phyloP scores from a whole-genome alignment of 2,113 vertebrate species.

The Odobenus rosmarus region DNA sequence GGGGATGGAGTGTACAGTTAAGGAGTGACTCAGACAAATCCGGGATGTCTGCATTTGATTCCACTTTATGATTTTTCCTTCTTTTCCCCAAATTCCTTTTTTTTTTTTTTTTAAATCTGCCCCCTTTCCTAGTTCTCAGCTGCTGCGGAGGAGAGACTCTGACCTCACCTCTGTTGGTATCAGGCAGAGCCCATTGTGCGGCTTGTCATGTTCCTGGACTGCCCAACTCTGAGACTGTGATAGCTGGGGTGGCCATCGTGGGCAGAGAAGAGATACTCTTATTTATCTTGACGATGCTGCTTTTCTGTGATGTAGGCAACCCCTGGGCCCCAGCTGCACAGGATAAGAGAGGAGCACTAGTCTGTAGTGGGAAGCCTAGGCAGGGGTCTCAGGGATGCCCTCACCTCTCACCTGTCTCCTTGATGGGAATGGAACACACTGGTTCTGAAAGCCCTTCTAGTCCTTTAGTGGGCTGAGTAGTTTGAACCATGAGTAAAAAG shows the following conservation, averaged over 20 bases:
- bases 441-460: not conserved
- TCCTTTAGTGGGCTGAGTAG: too few species aligned
- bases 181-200: not conserved
- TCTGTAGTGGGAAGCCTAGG: not conserved
- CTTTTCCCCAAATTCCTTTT: too few species aligned
- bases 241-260: not conserved
- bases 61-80: not conserved
- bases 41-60: not conserved
- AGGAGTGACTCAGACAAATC: not conserved
- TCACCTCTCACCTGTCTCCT: not conserved
- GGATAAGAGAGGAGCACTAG: not conserved
- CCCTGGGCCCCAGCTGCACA: not conserved
- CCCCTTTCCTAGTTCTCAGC: not conserved
- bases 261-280: not conserved
- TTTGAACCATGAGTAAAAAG: not conserved
- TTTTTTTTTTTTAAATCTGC: not conserved
- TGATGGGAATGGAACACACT: not conserved
- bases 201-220: not conserved
- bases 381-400: not conserved
- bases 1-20: accelerated
- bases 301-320: not conserved
- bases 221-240: accelerated
- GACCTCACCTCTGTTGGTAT: not conserved
- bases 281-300: not conserved
- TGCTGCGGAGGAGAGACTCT: not conserved